These are phyloP conservation scores for Pammene aurita DNA, from an alignment of 2,888 invertebrate genomes.

Conservation along the genomic window DNA sequence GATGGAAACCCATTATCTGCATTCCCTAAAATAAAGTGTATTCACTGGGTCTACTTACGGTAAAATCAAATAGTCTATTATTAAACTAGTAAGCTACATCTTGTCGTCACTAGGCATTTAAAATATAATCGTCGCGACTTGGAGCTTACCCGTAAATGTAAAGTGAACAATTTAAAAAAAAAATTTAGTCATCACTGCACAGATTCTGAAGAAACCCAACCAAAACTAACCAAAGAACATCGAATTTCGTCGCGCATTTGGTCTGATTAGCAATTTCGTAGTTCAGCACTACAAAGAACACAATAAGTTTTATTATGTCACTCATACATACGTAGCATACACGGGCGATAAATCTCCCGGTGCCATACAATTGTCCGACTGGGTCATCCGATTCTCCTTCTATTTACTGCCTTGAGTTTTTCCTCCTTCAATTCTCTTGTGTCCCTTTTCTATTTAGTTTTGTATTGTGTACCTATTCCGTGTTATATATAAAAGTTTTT, in stretches of 20 bases:
- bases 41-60: too few relatives aligned
- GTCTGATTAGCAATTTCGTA: constrained; percentile 37
- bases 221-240: not conserved
- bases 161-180: too few relatives aligned
- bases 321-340: constrained; percentile 54
- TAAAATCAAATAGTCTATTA: too few relatives aligned
- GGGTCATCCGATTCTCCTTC: constrained; percentile 76
- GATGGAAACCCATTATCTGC: too few relatives aligned
- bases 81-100: too few relatives aligned
- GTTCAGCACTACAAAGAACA: constrained; percentile 28
- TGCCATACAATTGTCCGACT: constrained; percentile 76
- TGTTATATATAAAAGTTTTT: constrained; percentile 50
- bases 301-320: constrained; percentile 51
- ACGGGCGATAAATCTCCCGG: constrained; percentile 70
- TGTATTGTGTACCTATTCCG: constrained; percentile 49
- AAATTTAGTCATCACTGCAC: not conserved
- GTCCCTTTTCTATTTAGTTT: constrained; percentile 71
- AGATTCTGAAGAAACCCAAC: not conserved
- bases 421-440: constrained; percentile 76
- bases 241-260: constrained; percentile 7
- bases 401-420: constrained; percentile 72
- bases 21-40: too few relatives aligned
- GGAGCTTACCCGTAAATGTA: too few relatives aligned
- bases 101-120: too few relatives aligned
- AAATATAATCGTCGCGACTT: too few relatives aligned